Conservation (phyloP, 2,797 vertebrate genomes). For the Danio tinwini region DNA sequence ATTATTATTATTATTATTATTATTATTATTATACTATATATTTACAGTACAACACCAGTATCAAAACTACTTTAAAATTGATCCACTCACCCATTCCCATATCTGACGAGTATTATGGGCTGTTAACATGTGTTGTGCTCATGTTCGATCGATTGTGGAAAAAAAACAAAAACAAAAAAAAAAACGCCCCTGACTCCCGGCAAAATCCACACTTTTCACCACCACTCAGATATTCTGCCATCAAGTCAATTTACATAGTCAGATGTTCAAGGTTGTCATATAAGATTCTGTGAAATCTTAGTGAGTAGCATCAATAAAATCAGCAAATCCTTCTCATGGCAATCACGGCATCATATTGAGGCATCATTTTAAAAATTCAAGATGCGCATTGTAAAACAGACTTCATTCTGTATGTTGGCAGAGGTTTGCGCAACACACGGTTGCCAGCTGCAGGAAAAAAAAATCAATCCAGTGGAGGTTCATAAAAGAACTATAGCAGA, state of each 20-base stretch:
- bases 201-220: background rate
- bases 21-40: too few relatives aligned
- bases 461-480: slow-evolving; percentile 6
- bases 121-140: slow-evolving; percentile 24
- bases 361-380: background rate
- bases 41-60: background rate
- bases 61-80: slow-evolving; percentile 1
- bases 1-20: too few relatives aligned
- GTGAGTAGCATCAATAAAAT: background rate
- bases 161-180: background rate
- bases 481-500: slow-evolving; percentile 34
- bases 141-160: background rate
- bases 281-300: slow-evolving; percentile 1
- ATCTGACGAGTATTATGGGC: slow-evolving; percentile 13
- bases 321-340: slow-evolving; percentile 16
- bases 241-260: background rate
- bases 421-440: slow-evolving; percentile 4
- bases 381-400: background rate
- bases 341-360: background rate
- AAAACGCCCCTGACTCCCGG: background rate
- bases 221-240: background rate
- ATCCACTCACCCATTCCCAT: background rate
- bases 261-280: background rate
- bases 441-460: slow-evolving; percentile 7
- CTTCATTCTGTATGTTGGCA: slow-evolving; percentile 23